Conservation (phyloP, 2,797 vertebrate genomes). For the Pteronotus mesoamericanus region DNA sequence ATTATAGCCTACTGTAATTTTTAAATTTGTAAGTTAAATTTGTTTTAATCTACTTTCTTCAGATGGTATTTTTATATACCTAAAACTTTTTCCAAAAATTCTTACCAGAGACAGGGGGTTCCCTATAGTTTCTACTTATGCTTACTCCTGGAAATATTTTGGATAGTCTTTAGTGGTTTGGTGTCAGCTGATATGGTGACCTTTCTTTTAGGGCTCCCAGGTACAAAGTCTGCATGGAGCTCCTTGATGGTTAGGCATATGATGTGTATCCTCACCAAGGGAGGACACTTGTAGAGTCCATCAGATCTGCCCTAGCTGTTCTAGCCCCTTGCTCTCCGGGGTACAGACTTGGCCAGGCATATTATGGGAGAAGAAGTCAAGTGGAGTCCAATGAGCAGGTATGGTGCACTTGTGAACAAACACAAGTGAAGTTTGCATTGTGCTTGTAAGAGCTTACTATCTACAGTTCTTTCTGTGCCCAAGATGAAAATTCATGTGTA, state of each 20-base stretch:
- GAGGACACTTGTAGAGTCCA: neutral
- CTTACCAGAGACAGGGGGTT: neutral
- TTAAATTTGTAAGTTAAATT: neutral
- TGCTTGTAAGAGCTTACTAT: neutral
- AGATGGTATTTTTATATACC: neutral
- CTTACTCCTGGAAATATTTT: neutral
- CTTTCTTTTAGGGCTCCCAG: neutral
- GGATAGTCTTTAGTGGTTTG: neutral
- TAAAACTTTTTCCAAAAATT: neutral
- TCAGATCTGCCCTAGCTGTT: neutral
- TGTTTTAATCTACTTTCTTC: neutral
- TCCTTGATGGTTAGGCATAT: neutral
- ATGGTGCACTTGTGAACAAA: neutral
- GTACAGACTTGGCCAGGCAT: neutral
- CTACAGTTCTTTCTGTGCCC: neutral
- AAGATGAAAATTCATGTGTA: neutral
- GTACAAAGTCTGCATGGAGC: neutral
- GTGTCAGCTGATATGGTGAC: neutral
- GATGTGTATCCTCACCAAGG: neutral
- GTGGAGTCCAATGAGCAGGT: neutral
- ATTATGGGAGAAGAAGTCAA: neutral
- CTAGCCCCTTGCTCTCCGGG: neutral
- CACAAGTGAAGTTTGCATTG: neutral
- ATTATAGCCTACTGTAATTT: neutral
- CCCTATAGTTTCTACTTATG: neutral